phyloP scores from a whole-genome alignment of 2,797 vertebrate genomes.

The Borostomias antarcticus region DNA sequence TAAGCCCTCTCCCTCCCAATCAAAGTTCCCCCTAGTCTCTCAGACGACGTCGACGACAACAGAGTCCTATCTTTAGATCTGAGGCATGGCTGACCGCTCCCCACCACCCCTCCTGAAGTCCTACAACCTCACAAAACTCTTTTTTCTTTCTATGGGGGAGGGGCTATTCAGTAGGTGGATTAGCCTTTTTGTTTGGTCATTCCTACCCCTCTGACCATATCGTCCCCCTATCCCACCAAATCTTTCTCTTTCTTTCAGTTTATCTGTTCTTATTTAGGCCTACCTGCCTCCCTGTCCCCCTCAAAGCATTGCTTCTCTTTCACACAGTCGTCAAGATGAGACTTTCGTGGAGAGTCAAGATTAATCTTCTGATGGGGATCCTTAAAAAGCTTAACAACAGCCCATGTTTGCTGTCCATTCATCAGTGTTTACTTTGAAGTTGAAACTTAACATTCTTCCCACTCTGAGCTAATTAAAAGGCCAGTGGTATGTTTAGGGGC shows the following conservation, averaged over 20 bases:
- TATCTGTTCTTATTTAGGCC: not conserved
- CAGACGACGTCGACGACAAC: conserved; percentile 33
- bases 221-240: not conserved
- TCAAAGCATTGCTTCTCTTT: conserved; percentile 9
- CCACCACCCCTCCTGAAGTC: conserved; percentile 46
- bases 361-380: conserved; percentile 22
- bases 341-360: conserved; percentile 28
- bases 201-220: conserved; percentile 45
- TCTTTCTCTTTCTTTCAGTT: conserved; percentile 7
- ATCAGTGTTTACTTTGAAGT: conserved; percentile 67
- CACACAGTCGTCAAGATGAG: conserved; percentile 7
- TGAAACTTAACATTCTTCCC: conserved; percentile 57
- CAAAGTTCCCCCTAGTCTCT: conserved; percentile 33
- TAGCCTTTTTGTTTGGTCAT: conserved; percentile 62
- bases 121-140: conserved; percentile 50
- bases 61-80: conserved; percentile 64
- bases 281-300: conserved; percentile 1
- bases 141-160: conserved; percentile 49
- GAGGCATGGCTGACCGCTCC: conserved; percentile 42
- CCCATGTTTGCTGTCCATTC: conserved; percentile 57
- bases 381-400: conserved; percentile 34
- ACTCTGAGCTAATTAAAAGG: conserved; percentile 62
- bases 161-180: conserved; percentile 47
- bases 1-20: conserved; percentile 27
- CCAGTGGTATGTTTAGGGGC: conserved; percentile 41